phyloP scores from a whole-genome alignment of 2,797 vertebrate species.

The Hipposideros larvatus region DNA sequence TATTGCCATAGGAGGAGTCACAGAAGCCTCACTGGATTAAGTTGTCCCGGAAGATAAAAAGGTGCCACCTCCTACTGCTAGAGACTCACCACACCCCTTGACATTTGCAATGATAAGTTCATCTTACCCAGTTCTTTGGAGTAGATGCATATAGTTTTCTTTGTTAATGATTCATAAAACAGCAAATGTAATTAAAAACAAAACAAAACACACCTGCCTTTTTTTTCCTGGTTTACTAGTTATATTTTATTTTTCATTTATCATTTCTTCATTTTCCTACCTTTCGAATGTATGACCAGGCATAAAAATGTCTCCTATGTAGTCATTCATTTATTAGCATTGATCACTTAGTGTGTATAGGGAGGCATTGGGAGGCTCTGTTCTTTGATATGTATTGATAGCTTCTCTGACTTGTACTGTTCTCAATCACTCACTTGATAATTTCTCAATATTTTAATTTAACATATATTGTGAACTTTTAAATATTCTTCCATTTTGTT shows the following conservation, averaged over 20 bases:
- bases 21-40: background rate
- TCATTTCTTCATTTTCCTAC: background rate
- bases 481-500: background rate
- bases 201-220: background rate
- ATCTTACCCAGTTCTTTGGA: background rate
- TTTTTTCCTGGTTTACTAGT: background rate
- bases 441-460: background rate
- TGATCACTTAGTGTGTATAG: background rate
- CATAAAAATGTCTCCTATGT: background rate
- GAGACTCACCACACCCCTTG: background rate
- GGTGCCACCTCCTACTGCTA: background rate
- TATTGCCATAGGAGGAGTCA: background rate
- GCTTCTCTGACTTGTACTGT: background rate
- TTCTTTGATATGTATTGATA: background rate
- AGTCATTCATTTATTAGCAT: background rate
- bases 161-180: background rate
- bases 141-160: background rate
- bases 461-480: background rate
- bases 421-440: background rate
- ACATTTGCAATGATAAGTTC: background rate
- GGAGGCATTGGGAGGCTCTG: background rate
- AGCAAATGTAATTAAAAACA: conserved; percentile 1
- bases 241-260: background rate
- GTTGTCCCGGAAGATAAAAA: background rate
- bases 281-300: background rate